Evolutionary conservation across 1,140 invertebrate genomes (phyloP).

Genomic region (Adoxophyes honmai): DNA sequence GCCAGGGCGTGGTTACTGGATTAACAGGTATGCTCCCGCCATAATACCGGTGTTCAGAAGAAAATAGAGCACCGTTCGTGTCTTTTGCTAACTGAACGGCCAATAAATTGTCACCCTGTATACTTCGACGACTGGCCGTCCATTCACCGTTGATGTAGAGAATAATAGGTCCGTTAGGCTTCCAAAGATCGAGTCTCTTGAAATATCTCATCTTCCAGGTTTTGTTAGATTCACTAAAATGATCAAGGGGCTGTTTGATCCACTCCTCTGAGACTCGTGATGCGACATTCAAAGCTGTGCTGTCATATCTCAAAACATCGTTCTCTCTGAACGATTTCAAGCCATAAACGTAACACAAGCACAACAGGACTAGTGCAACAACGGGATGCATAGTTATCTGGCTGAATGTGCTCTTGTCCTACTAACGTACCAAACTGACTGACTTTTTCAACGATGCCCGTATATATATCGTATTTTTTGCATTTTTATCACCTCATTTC

Average conservation of each 20-base stretch:
- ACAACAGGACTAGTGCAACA: too few species aligned
- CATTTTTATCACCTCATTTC: too few species aligned
- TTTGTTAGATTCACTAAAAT: slow-evolving; percentile 17
- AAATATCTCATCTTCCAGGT: slow-evolving; percentile 21
- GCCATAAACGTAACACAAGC: too few species aligned
- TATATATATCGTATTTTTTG: too few species aligned
- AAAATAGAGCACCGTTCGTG: slow-evolving; percentile 45
- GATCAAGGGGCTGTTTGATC: slow-evolving; percentile 20
- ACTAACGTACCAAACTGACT: too few species aligned
- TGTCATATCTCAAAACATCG: too few species aligned
- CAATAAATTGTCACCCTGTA: slow-evolving; percentile 8
- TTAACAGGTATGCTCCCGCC: slow-evolving; percentile 83
- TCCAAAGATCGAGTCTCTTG: slow-evolving; percentile 16
- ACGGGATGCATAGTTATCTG: too few species aligned
- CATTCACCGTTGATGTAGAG: slow-evolving; percentile 79
- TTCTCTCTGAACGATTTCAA: too few species aligned
- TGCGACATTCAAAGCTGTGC: too few species aligned
- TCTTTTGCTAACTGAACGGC: slow-evolving; percentile 65
- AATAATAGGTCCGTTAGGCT: slow-evolving; percentile 77
- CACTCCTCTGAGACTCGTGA: not conserved
- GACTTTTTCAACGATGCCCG: too few species aligned
- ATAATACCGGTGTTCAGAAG: slow-evolving; percentile 89
- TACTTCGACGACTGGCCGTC: slow-evolving; percentile 24
- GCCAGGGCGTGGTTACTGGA: slow-evolving; percentile 76
- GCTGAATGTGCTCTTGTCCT: too few species aligned